These are phyloP conservation scores for Meandrusa payeni DNA, from an alignment of 2,888 invertebrate genomes.

Conservation along the genomic window DNA sequence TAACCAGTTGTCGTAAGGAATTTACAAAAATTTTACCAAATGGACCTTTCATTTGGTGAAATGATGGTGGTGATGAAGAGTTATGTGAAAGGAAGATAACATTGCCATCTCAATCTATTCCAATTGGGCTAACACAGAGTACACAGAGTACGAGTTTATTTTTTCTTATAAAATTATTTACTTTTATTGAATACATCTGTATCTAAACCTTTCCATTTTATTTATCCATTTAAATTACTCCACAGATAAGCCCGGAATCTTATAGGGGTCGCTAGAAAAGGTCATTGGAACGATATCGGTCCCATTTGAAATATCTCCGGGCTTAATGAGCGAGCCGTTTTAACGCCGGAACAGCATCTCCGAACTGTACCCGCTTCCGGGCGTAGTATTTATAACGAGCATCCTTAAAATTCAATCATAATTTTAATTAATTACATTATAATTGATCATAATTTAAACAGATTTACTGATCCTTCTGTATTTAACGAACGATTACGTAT, in stretches of 20 bases:
- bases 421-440: constrained; percentile 22
- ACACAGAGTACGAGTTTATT: no score
- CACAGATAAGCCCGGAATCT: constrained; percentile 20
- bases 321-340: constrained; percentile 45
- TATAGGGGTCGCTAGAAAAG: constrained; percentile 35
- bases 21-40: no score
- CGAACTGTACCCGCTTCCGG: constrained; percentile 38
- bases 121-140: no score
- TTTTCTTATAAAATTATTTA: no score
- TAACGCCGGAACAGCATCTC: constrained; percentile 38
- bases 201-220: neutral
- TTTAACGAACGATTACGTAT: no score
- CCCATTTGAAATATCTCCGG: constrained; percentile 36
- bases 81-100: no score
- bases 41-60: no score
- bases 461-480: neutral
- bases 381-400: constrained; percentile 39
- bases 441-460: neutral
- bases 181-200: no score
- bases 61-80: no score
- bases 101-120: no score
- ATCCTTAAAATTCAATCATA: constrained; percentile 40
- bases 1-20: no score
- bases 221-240: constrained; percentile 17
- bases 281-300: constrained; percentile 45